These are phyloP conservation scores for Drosophila acutilabella DNA, from an alignment of 2,888 invertebrate species.

Conservation along the genomic window DNA sequence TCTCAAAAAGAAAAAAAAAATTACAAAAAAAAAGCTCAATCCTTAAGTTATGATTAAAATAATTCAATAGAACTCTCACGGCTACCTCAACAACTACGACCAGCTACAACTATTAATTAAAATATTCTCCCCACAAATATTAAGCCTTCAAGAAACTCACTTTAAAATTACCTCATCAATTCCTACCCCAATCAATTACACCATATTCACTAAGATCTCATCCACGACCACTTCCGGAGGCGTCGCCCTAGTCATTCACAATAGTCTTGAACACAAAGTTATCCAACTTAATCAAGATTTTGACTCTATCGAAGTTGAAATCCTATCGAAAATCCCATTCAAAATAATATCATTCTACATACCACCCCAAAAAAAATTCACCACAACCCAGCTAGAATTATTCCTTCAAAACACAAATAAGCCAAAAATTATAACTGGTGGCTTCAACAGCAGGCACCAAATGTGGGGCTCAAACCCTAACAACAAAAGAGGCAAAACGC, in stretches of 20 bases:
- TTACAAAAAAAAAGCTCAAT: no score
- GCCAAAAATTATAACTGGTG: neutral
- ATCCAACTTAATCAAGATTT: neutral
- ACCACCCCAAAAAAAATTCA: neutral
- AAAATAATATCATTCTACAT: neutral
- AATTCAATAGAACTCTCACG: neutral
- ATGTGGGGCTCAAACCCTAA: neutral
- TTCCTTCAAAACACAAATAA: neutral
- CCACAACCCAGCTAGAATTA: neutral
- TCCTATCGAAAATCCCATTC: neutral
- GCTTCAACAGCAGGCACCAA: neutral
- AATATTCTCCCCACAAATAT: no score
- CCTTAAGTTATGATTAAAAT: no score
- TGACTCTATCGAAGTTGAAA: neutral
- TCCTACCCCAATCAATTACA: slow-evolving; percentile 1
- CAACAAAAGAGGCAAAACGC: neutral
- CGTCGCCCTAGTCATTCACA: neutral
- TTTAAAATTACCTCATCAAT: neutral
- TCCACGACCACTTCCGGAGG: neutral
- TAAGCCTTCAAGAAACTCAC: no score
- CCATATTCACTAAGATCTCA: neutral
- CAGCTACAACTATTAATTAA: no score
- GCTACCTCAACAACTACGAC: no score
- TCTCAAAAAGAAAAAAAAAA: no score
- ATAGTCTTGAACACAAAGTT: neutral